Evolutionary conservation across 2,888 invertebrate species (phyloP).

Genomic region (Pristionchus mayeri): DNA sequence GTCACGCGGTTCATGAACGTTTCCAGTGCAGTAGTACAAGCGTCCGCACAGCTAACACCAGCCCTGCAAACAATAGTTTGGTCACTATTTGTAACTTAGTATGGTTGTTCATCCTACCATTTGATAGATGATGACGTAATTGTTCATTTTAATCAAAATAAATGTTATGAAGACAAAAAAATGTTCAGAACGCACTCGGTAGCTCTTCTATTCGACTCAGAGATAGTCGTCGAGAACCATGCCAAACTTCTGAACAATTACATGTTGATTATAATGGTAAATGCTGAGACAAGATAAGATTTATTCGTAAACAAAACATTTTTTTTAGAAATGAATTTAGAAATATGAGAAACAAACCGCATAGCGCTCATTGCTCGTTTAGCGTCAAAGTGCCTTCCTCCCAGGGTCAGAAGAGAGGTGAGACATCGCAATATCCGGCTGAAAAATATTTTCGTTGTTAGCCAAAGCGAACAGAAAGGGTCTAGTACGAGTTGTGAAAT

Average conservation of each 20-base stretch:
- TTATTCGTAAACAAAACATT: no score
- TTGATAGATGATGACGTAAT: no score
- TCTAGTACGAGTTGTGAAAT: no score
- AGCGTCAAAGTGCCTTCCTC: neutral
- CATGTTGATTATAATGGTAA: no score
- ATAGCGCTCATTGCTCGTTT: slow-evolving; percentile 37
- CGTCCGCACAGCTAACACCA: slow-evolving; percentile 18
- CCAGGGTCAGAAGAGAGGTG: neutral
- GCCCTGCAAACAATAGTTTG: neutral
- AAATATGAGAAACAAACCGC: neutral
- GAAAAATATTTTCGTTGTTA: neutral
- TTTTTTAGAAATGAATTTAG: neutral
- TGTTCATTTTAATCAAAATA: no score
- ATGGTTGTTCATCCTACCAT: no score
- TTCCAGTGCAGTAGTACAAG: neutral
- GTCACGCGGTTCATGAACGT: neutral
- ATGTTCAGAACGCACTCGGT: neutral
- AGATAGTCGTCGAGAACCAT: slow-evolving; percentile 15
- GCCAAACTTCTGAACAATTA: neutral
- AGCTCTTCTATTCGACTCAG: slow-evolving; percentile 18
- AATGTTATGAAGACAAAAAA: no score
- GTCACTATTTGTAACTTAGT: no score
- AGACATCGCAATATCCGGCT: slow-evolving; percentile 41
- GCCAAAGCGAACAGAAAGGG: no score
- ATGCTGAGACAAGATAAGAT: no score